phyloP scores from a whole-genome alignment of 1,140 invertebrate genomes.

The Dendroctonus valens region DNA sequence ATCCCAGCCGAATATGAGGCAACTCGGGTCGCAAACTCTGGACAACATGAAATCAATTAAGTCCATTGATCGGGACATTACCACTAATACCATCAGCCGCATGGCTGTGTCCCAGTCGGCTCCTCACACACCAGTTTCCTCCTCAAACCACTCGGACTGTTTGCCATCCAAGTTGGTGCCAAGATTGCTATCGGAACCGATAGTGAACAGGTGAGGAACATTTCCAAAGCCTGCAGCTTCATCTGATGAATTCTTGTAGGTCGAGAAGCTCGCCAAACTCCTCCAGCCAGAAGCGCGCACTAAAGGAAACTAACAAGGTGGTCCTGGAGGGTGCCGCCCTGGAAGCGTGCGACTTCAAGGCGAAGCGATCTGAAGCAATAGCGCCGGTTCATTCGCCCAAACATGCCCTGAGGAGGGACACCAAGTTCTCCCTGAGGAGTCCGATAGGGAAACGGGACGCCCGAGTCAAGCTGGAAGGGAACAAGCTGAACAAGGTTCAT shows the following conservation, averaged over 20 bases:
- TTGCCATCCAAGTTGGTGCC: constrained; percentile 42
- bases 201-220: constrained; percentile 37
- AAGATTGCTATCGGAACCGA: constrained; percentile 46
- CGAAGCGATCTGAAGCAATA: constrained; percentile 28
- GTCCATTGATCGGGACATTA: constrained; percentile 43
- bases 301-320: constrained; percentile 7
- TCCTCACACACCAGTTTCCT: constrained; percentile 48
- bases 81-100: constrained; percentile 38
- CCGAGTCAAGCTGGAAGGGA: constrained; percentile 41
- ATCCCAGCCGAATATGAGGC: constrained; percentile 50
- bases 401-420: constrained; percentile 39
- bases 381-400: constrained; percentile 47
- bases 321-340: background rate
- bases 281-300: constrained; percentile 12
- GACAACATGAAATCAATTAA: constrained; percentile 43
- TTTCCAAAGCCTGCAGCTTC: too few species aligned
- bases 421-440: constrained; percentile 45
- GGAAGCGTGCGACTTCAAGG: constrained; percentile 33
- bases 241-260: constrained; percentile 4
- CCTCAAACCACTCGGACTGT: constrained; percentile 37
- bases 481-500: constrained; percentile 37
- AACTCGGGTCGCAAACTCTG: constrained; percentile 43
- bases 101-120: constrained; percentile 48
- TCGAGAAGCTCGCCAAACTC: constrained; percentile 22
- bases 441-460: constrained; percentile 43